A percentile compares a stretch with the other conserved stretches of the same genome.
Evolutionary conservation across 2,888 invertebrate species (phyloP).

Genomic region (Himalopsyche kuldschensis): DNA sequence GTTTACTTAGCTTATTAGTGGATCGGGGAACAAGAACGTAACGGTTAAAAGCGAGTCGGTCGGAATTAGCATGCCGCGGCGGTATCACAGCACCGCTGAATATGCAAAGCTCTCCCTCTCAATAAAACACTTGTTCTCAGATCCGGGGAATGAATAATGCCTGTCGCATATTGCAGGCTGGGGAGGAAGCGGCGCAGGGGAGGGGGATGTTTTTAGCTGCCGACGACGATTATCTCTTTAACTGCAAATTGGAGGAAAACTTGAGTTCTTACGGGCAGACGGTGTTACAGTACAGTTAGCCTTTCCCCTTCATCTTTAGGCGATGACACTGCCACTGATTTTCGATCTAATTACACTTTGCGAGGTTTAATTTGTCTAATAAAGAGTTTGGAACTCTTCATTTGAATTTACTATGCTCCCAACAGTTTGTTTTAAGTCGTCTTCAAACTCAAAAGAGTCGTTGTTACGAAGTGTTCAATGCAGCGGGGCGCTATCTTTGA

Average conservation of each 20-base stretch:
- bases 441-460: too few species aligned
- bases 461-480: too few species aligned
- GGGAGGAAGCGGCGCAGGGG: not conserved
- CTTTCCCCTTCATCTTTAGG: not conserved
- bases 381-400: not conserved
- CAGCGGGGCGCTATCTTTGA: too few species aligned
- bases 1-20: not conserved
- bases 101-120: constrained; percentile 38
- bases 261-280: not conserved
- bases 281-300: not conserved
- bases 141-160: constrained; percentile 27
- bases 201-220: not conserved
- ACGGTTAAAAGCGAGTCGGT: constrained; percentile 1
- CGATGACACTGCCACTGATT: not conserved
- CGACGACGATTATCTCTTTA: constrained; percentile 23
- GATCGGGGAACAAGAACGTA: not conserved
- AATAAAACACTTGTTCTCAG: constrained; percentile 37
- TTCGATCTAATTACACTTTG: not conserved
- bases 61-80: constrained; percentile 37
- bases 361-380: not conserved
- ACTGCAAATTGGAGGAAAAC: constrained; percentile 20
- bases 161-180: constrained; percentile 14
- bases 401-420: not conserved
- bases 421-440: too few species aligned
- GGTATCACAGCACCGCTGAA: constrained; percentile 28